phyloP scores from a whole-genome alignment of 1,140 invertebrate genomes.

The Drosophila kikkawai region DNA sequence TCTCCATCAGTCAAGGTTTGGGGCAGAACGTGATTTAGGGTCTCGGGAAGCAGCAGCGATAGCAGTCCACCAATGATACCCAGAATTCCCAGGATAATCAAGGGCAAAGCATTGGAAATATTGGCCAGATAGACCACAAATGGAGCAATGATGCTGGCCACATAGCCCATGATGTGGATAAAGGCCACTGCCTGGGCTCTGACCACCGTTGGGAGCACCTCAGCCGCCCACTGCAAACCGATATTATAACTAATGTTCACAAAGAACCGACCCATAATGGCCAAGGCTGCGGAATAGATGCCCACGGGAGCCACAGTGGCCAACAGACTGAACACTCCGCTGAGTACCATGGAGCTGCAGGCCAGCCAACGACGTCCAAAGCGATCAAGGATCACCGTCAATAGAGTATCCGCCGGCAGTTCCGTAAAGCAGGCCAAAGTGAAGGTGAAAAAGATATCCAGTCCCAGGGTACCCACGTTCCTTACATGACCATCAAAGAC shows the following conservation, averaged over 20 bases:
- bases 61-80: slow-evolving; percentile 90
- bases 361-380: slow-evolving; percentile 94
- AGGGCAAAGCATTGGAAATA: slow-evolving; percentile 89
- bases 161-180: slow-evolving; percentile 94
- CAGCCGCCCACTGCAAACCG: slow-evolving; percentile 94
- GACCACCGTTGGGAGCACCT: slow-evolving; percentile 94
- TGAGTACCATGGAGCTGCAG: slow-evolving; percentile 92
- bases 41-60: slow-evolving; percentile 92
- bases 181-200: slow-evolving; percentile 93
- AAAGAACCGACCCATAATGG: slow-evolving; percentile 92
- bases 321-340: slow-evolving; percentile 92
- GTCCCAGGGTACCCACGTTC: slow-evolving; percentile 91
- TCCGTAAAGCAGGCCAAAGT: slow-evolving; percentile 91
- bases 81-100: slow-evolving; percentile 91
- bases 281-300: slow-evolving; percentile 89
- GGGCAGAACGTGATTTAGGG: slow-evolving; percentile 92
- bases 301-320: slow-evolving; percentile 90
- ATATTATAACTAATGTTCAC: slow-evolving; percentile 96
- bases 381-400: slow-evolving; percentile 92
- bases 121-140: slow-evolving; percentile 92
- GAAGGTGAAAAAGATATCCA: slow-evolving; percentile 94
- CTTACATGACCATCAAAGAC: slow-evolving; percentile 95
- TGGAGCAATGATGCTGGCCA: slow-evolving; percentile 92
- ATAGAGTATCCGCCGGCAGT: slow-evolving; percentile 91
- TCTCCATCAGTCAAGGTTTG: slow-evolving; percentile 94